Base-by-base conservation (phyloP, 2,797 vertebrate species). In the Anableps anableps region DNA sequence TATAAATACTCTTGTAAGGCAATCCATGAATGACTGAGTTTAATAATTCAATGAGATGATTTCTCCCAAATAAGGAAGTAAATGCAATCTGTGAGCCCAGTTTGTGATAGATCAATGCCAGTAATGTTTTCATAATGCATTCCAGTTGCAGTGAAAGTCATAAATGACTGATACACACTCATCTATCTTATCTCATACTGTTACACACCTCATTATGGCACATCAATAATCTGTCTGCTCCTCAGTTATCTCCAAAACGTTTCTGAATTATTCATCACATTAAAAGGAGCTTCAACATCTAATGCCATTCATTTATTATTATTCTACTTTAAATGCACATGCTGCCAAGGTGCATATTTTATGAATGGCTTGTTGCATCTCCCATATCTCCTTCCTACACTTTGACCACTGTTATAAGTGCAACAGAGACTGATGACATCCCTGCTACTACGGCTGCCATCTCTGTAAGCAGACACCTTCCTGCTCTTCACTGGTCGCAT, bases 381-480 rank as follows among this genome's bases (percentile, higher is more conserved):
- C 41, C 23, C 68, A 78, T 36, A 45, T 62, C 45, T 78, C 45
- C 70, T 82, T 16, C 78, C 77, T 79, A 66, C 21, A 41, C 41
- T 74, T 66, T 80, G 4, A 6, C 29, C 14, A 36, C 21, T 4
- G 9, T 23, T 9, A 64, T 64, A n/a, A n/a, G n/a, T n/a, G 72
- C 68, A 81, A 50, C 47, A 77, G 88, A 87, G 91, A 91, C 86
- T 74, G 45, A 85, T 93, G 84, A 89, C 29, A 75, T 47, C 77
- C 62, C 75, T 62, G 55, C 78, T 68, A 45, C 48, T 41, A 13
- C 71, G 29, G 66, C 74, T 72, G 84, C 82, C 77, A 58, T 64
- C 85, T 76, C 29, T 82, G 92, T 89, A 94, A 94, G 84, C 80
- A 8, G 92, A 94, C 85, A 72, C 89, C 85, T 71, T 71, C 13